Evolutionary conservation across 2,797 vertebrate species (phyloP), one percentile per base, ranked within the genome.

Genomic region (Etheostoma nigrum): DNA sequence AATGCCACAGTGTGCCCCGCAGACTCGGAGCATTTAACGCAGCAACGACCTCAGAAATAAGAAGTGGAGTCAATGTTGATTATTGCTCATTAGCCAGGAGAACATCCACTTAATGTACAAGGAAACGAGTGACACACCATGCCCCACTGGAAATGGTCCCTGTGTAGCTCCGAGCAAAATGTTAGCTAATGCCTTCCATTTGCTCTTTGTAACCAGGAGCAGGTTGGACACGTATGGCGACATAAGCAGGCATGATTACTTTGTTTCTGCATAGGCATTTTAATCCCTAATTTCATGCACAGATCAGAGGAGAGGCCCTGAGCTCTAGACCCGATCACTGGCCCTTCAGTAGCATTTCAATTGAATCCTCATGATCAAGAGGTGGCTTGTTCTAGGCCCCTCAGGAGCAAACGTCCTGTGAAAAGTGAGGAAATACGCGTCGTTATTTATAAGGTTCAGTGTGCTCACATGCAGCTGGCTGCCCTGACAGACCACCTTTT

Each of bases 81-180:
- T 96, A 96, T 96, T 95, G 92, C 95, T 96, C 96, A 97, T 96
- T 96, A 97, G 95, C 93, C 94, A 92, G 95, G 94, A 96, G 95
- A 95, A 96, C 95, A 96, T 95, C 94, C 95, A 96, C 94, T 97
- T 96, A 96, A 95, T 87, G 89, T 93, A 92, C 84, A 88, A 92
- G 94, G 94, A 95, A 96, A 96, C 94, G 92, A 96, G 94, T 94
- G 94, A 95, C 94, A 95, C 93, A 90, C 91, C 82, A 78, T 91
- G 92, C 93, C 93, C 93, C 95, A 90, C 94, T 95, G 94, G 93
- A 96, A 95, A 95, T 88, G 92, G 94, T 93, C 93, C 91, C 91
- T 23, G 91, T 86, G 93, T 94, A 94, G 95, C 96, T 95, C 93
- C 77, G 93, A 96, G 96, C 95, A 88, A 95, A 96, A 96, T 94